Percentiles rank a stretch among this genome's conserved stretches.
phyloP scores from a whole-genome alignment of 2,113 vertebrate species.

The Proteles cristata region DNA sequence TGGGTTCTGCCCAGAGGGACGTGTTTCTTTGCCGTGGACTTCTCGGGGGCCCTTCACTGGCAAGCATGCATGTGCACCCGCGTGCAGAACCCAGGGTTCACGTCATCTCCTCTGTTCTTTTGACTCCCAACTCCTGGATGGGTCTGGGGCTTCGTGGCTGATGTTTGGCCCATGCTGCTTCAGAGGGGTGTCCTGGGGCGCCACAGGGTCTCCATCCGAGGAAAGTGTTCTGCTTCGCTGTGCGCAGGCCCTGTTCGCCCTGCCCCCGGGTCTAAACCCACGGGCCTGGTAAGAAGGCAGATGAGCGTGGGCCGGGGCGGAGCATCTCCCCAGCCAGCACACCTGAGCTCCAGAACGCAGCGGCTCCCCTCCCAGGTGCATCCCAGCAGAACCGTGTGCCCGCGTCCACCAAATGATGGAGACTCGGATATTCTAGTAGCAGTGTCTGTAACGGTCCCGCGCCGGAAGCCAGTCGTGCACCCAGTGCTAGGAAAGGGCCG shows the following conservation, averaged over 20 bases:
- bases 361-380: not conserved
- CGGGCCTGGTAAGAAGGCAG: not conserved
- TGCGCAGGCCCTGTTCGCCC: not conserved
- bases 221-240: not conserved
- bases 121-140: not conserved
- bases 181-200: not conserved
- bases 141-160: not conserved
- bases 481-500: accelerated
- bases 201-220: not conserved
- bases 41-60: not conserved
- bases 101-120: not conserved
- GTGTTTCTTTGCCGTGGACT: not conserved
- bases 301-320: accelerated
- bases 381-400: not conserved
- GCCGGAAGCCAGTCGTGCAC: not conserved
- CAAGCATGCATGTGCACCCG: no score
- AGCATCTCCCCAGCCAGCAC: not conserved
- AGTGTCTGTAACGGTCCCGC: accelerated
- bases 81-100: accelerated
- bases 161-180: not conserved
- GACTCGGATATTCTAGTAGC: not conserved
- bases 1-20: not conserved
- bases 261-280: not conserved
- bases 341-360: not conserved
- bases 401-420: not conserved